Percentiles rank a stretch among this genome's conserved stretches.
Conservation (phyloP, 2,888 invertebrate species). For the Cheilosia pagana region DNA sequence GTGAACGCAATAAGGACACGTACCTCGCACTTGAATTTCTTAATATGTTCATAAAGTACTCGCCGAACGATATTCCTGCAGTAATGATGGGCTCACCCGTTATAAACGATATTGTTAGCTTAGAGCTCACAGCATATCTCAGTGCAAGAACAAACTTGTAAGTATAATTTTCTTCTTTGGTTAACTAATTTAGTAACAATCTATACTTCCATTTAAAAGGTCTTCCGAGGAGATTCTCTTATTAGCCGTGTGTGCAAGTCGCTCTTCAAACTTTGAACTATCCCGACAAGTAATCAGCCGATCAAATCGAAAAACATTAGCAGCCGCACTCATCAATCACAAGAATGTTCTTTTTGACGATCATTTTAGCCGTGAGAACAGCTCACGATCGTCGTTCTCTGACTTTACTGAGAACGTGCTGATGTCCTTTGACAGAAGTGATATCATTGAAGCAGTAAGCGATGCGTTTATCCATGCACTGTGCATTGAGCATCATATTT, state of each 20-base stretch:
- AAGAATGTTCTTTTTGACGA: constrained; percentile 82
- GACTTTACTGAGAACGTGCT: constrained; percentile 82
- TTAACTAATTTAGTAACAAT: background rate
- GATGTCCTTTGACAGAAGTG: constrained; percentile 79
- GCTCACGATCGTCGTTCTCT: constrained; percentile 79
- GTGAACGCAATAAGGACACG: constrained; percentile 78
- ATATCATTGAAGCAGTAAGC: constrained; percentile 81
- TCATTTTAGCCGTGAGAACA: constrained; percentile 67
- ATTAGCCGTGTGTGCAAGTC: constrained; percentile 81
- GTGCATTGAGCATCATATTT: constrained; percentile 81
- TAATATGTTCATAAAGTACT: constrained; percentile 81
- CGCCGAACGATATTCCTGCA: constrained; percentile 80
- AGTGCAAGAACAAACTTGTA: constrained; percentile 79
- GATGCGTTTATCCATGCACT: constrained; percentile 82
- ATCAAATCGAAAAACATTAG: constrained; percentile 79
- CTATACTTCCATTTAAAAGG: constrained; percentile 50
- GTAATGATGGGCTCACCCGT: constrained; percentile 81
- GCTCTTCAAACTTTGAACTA: constrained; percentile 81
- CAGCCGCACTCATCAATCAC: constrained; percentile 79
- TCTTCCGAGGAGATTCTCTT: constrained; percentile 80
- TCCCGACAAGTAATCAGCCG: constrained; percentile 79
- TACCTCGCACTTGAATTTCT: constrained; percentile 81
- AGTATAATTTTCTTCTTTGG: constrained; percentile 68
- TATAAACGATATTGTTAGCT: constrained; percentile 81
- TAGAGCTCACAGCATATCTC: constrained; percentile 80